phyloP scores from a whole-genome alignment of 64 coral and sea anemone species.

The Dendrophyllia cribrosa region DNA sequence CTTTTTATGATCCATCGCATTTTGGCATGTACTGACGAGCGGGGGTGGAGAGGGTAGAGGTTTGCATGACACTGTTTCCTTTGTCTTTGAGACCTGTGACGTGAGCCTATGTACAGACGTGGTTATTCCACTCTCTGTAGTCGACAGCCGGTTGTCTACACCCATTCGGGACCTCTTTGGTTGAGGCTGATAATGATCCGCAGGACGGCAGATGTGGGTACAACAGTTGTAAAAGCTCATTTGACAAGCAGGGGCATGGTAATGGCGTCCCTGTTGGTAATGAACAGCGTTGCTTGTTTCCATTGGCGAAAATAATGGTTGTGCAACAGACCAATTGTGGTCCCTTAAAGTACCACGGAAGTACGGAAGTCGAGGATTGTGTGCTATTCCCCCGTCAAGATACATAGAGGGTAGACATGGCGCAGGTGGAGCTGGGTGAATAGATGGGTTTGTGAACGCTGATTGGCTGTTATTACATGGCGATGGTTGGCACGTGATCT shows the following conservation, averaged over 20 bases:
- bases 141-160: background rate
- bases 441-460: background rate
- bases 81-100: background rate
- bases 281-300: background rate
- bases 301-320: background rate
- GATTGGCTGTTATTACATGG: background rate
- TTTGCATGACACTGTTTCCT: background rate
- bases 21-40: background rate
- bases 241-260: background rate
- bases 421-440: background rate
- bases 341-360: background rate
- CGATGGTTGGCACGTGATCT: background rate
- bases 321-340: background rate
- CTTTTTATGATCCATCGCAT: background rate
- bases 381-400: background rate
- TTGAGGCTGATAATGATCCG: background rate
- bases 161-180: background rate
- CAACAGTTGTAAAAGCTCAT: background rate
- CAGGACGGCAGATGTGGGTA: background rate
- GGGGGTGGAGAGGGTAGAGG: background rate
- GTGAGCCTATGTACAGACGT: background rate
- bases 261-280: background rate
- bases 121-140: background rate
- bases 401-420: background rate
- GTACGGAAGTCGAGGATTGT: background rate